Evolutionary conservation across 2,113 vertebrate genomes (phyloP).

Genomic region (Chrysemys picta): DNA sequence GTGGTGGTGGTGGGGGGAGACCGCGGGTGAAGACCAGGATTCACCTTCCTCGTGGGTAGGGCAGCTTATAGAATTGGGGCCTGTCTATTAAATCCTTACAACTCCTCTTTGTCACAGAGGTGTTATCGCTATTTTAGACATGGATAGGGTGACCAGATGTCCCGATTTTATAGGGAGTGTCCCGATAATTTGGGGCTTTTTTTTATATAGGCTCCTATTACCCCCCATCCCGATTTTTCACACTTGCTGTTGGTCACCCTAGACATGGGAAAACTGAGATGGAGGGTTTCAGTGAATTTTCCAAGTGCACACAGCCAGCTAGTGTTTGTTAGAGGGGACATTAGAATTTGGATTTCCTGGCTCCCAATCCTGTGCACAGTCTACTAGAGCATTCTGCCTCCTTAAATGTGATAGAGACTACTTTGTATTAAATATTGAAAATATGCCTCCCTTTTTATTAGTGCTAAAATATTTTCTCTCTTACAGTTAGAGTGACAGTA

Average conservation of each 20-base stretch:
- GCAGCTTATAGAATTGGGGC: not conserved
- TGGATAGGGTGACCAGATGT: not conserved
- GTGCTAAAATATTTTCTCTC: not conserved
- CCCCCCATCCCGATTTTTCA: too few species aligned
- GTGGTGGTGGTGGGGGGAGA: too few species aligned
- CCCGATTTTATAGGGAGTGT: too few species aligned
- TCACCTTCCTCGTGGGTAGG: not conserved
- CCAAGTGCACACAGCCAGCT: not conserved
- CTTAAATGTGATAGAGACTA: not conserved
- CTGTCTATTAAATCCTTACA: not conserved
- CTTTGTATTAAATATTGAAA: not conserved
- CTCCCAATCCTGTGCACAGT: not conserved
- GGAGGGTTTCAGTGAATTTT: not conserved
- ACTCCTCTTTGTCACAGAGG: not conserved
- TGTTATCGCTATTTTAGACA: too few species aligned
- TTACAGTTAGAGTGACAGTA: not conserved
- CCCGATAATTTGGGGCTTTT: too few species aligned
- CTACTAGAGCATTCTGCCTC: not conserved
- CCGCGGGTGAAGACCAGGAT: not conserved
- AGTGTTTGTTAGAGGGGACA: not conserved
- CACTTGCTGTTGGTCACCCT: too few species aligned
- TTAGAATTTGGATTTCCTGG: not conserved
- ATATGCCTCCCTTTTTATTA: too few species aligned
- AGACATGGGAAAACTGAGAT: not conserved
- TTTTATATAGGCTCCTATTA: too few species aligned